Base-by-base conservation (phyloP, 2,797 vertebrate species). In the Pangasius mekongensis region DNA sequence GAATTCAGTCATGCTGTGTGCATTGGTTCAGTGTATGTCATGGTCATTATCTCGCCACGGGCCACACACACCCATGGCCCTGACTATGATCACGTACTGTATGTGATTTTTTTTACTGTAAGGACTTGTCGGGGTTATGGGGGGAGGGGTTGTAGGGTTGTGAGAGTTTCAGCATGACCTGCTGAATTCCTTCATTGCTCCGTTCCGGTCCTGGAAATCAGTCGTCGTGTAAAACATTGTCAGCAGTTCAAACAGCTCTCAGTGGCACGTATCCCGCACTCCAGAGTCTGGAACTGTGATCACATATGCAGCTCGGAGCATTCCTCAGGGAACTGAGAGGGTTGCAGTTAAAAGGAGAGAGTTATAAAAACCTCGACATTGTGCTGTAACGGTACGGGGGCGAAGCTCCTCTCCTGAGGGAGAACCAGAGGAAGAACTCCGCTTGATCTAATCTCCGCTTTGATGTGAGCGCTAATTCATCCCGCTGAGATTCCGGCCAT, bases 241-340 rank as follows among this genome's bases (percentile, higher is more conserved):
- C 78, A 81, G 78, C 78, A 60, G 54, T 81, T 81, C 33, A 81
- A 81, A 81, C 78, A 60, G 56, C 78, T 60, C 78, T 60, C 54
- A 39, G 11, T 5, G 33, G 78, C 33, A 60, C 20, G 24, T 60
- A 81, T 60, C 5, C 78, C 11, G 4, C 14, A 78, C 76, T 60
- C 54, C 33, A 60, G 33, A 60, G 56, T 56, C 54, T 81, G 33
- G 30, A 81, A 39, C 78, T 81, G 33, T 81, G 78, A 81, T 81
- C 78, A 81, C 33, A 56, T 81, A 81, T 81, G 78, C 78, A 81
- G 78, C 78, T 81, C 0, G 33, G 78, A 60, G 78, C 33, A 0
- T 27, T 81, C 78, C 54, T 4, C 54, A 27, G 78, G 78, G 78
- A 81, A 39, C 78, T 11, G 10, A 60, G 33, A 58, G n/a, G 33